Evolutionary conservation across 2,888 invertebrate species (phyloP), one percentile per base, ranked within the genome.

Genomic region (Cataglyphis rosenhaueri): DNA sequence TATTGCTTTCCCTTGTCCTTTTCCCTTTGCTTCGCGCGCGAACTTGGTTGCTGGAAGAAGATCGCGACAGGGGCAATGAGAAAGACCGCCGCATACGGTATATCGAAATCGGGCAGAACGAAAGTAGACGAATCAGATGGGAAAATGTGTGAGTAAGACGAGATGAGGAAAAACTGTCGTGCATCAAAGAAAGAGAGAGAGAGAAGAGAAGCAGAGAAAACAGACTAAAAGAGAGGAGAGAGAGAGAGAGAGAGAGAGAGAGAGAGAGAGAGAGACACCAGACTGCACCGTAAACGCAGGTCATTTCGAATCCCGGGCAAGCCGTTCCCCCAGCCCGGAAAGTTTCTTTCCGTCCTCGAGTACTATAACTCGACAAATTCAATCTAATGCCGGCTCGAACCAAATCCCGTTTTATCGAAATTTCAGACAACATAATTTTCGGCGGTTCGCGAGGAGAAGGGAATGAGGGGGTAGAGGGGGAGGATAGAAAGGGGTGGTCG

Each of bases 331-430:
- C 82, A 74, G 83, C 81, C 85, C 84, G 78, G 86, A 92, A 92
- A 92, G 88, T 91, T 92, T 92, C 89, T 92, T 90, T 87, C 82
- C 87, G 87, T 90, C 87, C 89, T 86, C 87, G 82, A 87, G 87
- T 81, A 87, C 81, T 87, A 91, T 92, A 93, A 92, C 92, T 93
- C 90, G 89, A 86, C 88, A 93, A 92, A 92, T 92, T 92, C 90
- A 92, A 92, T 93, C 90, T 90, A 91, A 92, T 92, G 90, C 87
- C 88, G 83, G 90, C 85, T 87, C 90, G 88, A 87, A 86, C 89
- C 88, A 89, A 91, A 91, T 92, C 89, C 88, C 87, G 90, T 91
- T 93, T 93, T 91, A 92, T 92, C 92, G 92, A 93, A 93, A 93
- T 93, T 93, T 92, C 90, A 89, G 91, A 89, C 91, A 90, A 90